Conservation (phyloP, 2,113 vertebrate genomes). For the Archocentrus centrarchus region DNA sequence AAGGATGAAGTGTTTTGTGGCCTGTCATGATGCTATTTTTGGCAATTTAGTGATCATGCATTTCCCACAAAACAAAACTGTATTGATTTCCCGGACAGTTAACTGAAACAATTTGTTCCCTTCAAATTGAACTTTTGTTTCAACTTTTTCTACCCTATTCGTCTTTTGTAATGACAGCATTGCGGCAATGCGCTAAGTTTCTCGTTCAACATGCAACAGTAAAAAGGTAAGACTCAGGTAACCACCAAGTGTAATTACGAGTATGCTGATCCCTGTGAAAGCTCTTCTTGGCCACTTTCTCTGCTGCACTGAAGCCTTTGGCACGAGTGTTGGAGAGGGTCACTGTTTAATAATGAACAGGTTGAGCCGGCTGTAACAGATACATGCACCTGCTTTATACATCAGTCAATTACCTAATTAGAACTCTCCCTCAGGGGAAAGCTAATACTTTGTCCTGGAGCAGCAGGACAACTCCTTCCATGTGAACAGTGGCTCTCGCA, state of each 20-base stretch:
- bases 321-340: slow-evolving; percentile 80
- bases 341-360: slow-evolving; percentile 85
- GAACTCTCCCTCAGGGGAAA: slow-evolving; percentile 83
- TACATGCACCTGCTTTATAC: slow-evolving; percentile 86
- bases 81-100: slow-evolving; percentile 25
- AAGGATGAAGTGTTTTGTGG: slow-evolving; percentile 57
- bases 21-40: slow-evolving; percentile 65
- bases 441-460: slow-evolving; percentile 77
- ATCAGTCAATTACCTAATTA: slow-evolving; percentile 88
- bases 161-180: neutral
- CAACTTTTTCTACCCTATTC: slow-evolving; percentile 4
- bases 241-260: slow-evolving; percentile 79
- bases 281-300: slow-evolving; percentile 71
- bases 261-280: slow-evolving; percentile 70
- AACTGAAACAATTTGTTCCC: slow-evolving; percentile 29
- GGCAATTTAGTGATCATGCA: slow-evolving; percentile 21
- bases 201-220: slow-evolving; percentile 47
- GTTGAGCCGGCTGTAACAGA: slow-evolving; percentile 82
- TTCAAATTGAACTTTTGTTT: slow-evolving; percentile 10
- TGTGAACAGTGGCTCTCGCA: slow-evolving; percentile 73
- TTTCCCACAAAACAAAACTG: slow-evolving; percentile 40
- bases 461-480: slow-evolving; percentile 70
- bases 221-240: slow-evolving; percentile 63
- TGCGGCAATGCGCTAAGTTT: neutral
- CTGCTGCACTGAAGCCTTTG: slow-evolving; percentile 64